Evolutionary conservation across 2,113 vertebrate species (phyloP).

Genomic region (Spea bombifrons): DNA sequence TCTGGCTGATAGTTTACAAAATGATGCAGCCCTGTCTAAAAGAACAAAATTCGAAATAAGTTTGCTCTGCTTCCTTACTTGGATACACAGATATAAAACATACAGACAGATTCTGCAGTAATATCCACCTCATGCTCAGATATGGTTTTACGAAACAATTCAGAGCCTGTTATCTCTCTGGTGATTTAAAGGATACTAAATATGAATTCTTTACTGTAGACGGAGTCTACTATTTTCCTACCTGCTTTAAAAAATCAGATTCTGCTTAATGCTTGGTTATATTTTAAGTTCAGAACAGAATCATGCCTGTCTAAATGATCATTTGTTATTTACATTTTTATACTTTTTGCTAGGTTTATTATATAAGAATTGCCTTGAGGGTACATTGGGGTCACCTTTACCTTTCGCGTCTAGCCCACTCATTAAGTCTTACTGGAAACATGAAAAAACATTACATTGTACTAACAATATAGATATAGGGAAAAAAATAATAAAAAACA

Average conservation of each 20-base stretch:
- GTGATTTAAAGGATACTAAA: slow-evolving; percentile 39
- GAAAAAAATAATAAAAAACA: too few relatives aligned
- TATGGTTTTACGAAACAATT: slow-evolving; percentile 32
- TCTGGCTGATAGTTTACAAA: too few relatives aligned
- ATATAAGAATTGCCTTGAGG: too few relatives aligned
- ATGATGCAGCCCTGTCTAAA: background rate
- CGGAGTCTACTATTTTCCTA: background rate
- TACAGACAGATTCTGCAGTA: slow-evolving; percentile 27
- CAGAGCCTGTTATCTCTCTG: slow-evolving; percentile 31
- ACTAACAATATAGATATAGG: too few relatives aligned
- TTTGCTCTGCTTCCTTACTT: slow-evolving; percentile 12
- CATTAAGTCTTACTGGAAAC: too few relatives aligned
- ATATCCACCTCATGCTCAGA: slow-evolving; percentile 20
- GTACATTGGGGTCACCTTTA: too few relatives aligned
- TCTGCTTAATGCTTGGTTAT: background rate
- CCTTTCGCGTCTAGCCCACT: too few relatives aligned
- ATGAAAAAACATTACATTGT: too few relatives aligned
- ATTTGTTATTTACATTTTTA: slow-evolving; percentile 10
- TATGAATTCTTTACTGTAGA: slow-evolving; percentile 32
- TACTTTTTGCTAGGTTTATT: too few relatives aligned
- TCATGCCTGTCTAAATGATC: slow-evolving; percentile 21
- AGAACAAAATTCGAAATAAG: slow-evolving; percentile 16
- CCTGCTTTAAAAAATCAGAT: slow-evolving; percentile 21
- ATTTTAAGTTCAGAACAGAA: slow-evolving; percentile 4
- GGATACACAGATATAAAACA: slow-evolving; percentile 38